Conservation (phyloP, 2,113 vertebrate genomes). For the Mustela nigripes region DNA sequence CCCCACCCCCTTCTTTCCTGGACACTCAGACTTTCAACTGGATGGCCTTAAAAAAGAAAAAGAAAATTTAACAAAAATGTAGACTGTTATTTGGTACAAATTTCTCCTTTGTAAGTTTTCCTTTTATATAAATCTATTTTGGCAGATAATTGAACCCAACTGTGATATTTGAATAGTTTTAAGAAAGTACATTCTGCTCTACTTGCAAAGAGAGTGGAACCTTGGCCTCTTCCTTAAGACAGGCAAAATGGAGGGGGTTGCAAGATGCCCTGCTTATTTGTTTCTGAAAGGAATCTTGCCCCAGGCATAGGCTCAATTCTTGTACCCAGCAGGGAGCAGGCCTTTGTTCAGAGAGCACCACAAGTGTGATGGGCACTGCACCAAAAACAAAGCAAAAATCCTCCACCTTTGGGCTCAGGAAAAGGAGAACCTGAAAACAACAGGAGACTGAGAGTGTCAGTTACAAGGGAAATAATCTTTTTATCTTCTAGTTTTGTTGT, state of each 20-base stretch:
- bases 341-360: slow-evolving; percentile 57
- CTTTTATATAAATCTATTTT: slow-evolving; percentile 78
- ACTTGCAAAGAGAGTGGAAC: slow-evolving; percentile 65
- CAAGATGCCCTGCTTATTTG: slow-evolving; percentile 63
- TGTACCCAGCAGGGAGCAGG: background rate
- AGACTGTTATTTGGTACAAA: slow-evolving; percentile 70
- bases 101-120: slow-evolving; percentile 74
- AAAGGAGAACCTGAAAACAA: slow-evolving; percentile 50
- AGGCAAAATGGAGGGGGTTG: slow-evolving; percentile 71
- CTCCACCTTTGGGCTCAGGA: slow-evolving; percentile 9
- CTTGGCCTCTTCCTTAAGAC: slow-evolving; percentile 74
- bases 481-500: slow-evolving; percentile 34
- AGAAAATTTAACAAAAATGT: slow-evolving; percentile 54
- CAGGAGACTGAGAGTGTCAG: background rate
- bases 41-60: slow-evolving; percentile 42
- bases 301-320: slow-evolving; percentile 31
- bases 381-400: slow-evolving; percentile 48
- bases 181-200: slow-evolving; percentile 72
- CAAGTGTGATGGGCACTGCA: background rate
- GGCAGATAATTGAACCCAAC: slow-evolving; percentile 78
- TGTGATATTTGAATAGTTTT: slow-evolving; percentile 80
- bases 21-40: slow-evolving; percentile 62
- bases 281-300: slow-evolving; percentile 54
- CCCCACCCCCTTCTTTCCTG: background rate
- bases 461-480: slow-evolving; percentile 33